Evolutionary conservation across 1,140 invertebrate species (phyloP).

Genomic region (Nymphalis io): DNA sequence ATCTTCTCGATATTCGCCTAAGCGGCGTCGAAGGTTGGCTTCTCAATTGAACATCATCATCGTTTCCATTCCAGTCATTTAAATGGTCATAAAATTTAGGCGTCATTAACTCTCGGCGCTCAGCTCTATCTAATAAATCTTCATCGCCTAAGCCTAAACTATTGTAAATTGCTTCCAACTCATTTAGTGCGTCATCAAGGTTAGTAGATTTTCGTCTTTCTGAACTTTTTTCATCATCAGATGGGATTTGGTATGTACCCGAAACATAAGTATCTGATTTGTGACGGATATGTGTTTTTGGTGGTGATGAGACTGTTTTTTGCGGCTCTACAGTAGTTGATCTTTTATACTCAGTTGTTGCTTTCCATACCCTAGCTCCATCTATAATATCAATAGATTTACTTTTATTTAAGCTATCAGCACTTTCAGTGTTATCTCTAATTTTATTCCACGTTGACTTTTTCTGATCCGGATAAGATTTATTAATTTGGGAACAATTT

Average conservation of each 20-base stretch:
- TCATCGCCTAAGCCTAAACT: constrained; percentile 90
- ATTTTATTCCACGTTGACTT: constrained; percentile 41
- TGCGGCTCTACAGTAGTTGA: constrained; percentile 65
- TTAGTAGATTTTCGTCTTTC: constrained; percentile 85
- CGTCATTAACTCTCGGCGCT: constrained; percentile 87
- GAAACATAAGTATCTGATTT: constrained; percentile 73
- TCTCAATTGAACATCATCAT: constrained; percentile 66
- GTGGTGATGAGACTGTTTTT: constrained; percentile 56
- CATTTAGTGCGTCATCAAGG: constrained; percentile 91
- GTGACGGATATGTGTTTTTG: constrained; percentile 70
- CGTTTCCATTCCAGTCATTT: constrained; percentile 78
- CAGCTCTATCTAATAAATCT: constrained; percentile 88
- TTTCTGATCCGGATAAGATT: constrained; percentile 49
- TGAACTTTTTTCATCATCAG: constrained; percentile 74
- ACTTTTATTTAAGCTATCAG: constrained; percentile 62
- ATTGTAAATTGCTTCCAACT: constrained; percentile 94
- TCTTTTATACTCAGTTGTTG: constrained; percentile 73
- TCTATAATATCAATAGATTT: constrained; percentile 66
- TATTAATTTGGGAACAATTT: constrained; percentile 50
- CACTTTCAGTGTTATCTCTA: constrained; percentile 43
- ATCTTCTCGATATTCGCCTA: constrained; percentile 61
- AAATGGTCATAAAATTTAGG: constrained; percentile 72
- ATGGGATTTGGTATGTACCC: constrained; percentile 58
- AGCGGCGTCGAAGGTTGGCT: constrained; percentile 73
- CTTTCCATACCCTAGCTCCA: constrained; percentile 72